A percentile compares a stretch with the other conserved stretches of the same genome.
Evolutionary conservation across 2,113 vertebrate genomes (phyloP).

Genomic region (Ammodytes marinus): DNA sequence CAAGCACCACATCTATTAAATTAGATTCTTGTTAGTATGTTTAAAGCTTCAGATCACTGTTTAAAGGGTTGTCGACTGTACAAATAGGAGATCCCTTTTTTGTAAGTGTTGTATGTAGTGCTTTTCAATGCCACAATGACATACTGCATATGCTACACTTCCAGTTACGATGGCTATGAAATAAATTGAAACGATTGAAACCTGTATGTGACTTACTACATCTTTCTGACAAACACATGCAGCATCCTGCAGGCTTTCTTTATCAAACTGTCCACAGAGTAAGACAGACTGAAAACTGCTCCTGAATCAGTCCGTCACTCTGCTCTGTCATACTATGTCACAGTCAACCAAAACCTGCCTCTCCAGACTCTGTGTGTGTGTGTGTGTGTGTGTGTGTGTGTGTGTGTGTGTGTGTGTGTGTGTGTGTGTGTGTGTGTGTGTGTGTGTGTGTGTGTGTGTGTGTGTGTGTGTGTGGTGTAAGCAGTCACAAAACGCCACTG

Average conservation of each 20-base stretch:
- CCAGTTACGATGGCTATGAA: neutral
- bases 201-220: neutral
- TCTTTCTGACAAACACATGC: neutral
- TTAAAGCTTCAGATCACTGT: neutral
- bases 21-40: neutral
- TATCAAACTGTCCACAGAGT: neutral
- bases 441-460: neutral
- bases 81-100: neutral
- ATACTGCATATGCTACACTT: neutral
- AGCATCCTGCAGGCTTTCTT: neutral
- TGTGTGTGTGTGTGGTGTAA: conserved; percentile 47
- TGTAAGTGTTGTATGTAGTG: neutral
- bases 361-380: conserved; percentile 5
- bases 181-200: neutral
- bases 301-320: conserved; percentile 31
- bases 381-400: neutral
- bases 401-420: conserved; percentile 9
- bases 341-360: conserved; percentile 30
- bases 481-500: conserved; percentile 67
- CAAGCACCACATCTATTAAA: neutral
- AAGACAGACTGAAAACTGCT: conserved; percentile 25
- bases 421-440: no score
- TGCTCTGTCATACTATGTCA: conserved; percentile 35
- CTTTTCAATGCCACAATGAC: neutral
- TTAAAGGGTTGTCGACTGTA: neutral